Percentiles rank a stretch among this genome's conserved stretches.
Evolutionary conservation across 2,113 vertebrate species (phyloP).

Genomic region (Delphinus delphis): DNA sequence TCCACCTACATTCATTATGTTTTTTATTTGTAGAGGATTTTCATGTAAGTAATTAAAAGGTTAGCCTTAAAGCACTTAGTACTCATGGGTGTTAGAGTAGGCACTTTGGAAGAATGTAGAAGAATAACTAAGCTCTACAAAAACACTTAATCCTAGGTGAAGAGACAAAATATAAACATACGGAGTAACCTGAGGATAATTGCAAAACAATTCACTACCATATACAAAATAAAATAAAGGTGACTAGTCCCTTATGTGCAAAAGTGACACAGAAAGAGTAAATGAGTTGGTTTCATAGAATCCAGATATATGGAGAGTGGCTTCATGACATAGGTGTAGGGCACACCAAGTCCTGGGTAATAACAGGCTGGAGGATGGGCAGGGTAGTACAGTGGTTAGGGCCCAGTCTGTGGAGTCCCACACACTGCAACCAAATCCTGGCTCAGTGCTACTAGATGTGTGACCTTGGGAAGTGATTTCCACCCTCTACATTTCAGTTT

Average conservation of each 20-base stretch:
- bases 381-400: not conserved
- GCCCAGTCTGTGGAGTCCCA: not conserved
- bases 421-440: not conserved
- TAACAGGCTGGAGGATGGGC: not conserved
- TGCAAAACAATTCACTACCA: not conserved
- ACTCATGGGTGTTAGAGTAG: not conserved
- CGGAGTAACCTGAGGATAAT: not conserved
- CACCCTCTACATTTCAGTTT: not conserved
- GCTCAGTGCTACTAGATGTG: not conserved
- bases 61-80: not conserved
- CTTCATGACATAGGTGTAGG: not conserved
- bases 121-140: not conserved
- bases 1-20: not conserved
- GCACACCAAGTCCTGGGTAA: not conserved
- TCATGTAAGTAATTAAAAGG: not conserved
- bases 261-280: not conserved
- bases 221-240: not conserved
- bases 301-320: not conserved
- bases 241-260: not conserved
- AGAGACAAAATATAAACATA: slow-evolving; percentile 1
- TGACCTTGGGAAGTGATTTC: not conserved
- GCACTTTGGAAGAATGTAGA: not conserved
- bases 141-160: not conserved
- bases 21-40: not conserved
- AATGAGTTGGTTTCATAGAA: not conserved